Conservation (phyloP, 1,140 invertebrate genomes). For the Aphaenogaster ashmeadi region DNA sequence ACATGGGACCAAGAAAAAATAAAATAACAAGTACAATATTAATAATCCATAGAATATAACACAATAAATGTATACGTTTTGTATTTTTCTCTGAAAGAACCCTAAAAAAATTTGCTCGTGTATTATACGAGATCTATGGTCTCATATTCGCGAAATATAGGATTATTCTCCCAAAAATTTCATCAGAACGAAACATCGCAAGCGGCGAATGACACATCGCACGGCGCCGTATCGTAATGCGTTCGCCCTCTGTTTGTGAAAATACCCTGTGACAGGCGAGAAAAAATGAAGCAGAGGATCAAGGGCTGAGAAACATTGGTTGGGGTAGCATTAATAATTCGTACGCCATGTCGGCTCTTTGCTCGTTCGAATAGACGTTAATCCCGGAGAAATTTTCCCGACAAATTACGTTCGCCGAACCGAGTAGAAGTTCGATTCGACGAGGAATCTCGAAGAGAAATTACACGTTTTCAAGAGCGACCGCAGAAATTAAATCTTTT, state of each 20-base stretch:
- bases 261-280: not conserved
- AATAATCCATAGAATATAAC: not conserved
- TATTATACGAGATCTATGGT: not conserved
- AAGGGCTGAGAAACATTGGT: slow-evolving; percentile 19
- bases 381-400: slow-evolving; percentile 42
- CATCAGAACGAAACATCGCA: slow-evolving; percentile 59
- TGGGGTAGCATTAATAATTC: slow-evolving; percentile 43
- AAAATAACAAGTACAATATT: not conserved
- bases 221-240: slow-evolving; percentile 25
- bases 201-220: slow-evolving; percentile 46
- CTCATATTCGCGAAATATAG: not conserved
- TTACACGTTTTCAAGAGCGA: slow-evolving; percentile 41
- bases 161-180: slow-evolving; percentile 48
- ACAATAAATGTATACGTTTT: not conserved
- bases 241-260: slow-evolving; percentile 15
- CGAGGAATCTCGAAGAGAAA: slow-evolving; percentile 30
- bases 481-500: slow-evolving; percentile 60
- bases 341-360: not conserved
- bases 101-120: not conserved
- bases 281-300: slow-evolving; percentile 34
- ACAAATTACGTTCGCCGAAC: slow-evolving; percentile 22
- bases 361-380: slow-evolving; percentile 43
- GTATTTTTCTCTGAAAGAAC: not conserved
- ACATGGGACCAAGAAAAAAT: not conserved
- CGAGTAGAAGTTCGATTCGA: slow-evolving; percentile 30